phyloP scores from a whole-genome alignment of 1,140 invertebrate species.

The Platorchestia sp. region DNA sequence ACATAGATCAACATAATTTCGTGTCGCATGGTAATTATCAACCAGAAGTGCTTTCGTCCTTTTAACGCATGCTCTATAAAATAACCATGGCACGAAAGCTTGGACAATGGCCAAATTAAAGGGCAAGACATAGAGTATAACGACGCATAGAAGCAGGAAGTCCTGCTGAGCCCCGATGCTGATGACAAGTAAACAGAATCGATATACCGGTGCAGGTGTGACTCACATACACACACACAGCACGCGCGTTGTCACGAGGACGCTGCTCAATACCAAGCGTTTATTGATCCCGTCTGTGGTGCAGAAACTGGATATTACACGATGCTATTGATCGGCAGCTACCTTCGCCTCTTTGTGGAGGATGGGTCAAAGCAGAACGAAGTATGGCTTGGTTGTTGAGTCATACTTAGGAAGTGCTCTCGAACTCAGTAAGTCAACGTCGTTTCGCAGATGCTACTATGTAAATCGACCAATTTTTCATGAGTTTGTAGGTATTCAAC shows the following conservation, averaged over 20 bases:
- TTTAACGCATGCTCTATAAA: background rate
- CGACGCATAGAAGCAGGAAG: background rate
- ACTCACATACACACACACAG: background rate
- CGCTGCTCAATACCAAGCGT: background rate
- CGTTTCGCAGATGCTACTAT: too few relatives aligned
- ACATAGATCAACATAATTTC: background rate
- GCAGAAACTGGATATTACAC: background rate
- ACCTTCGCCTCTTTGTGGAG: background rate
- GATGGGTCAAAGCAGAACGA: background rate
- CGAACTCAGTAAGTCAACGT: background rate
- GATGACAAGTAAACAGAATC: background rate
- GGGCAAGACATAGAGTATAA: background rate
- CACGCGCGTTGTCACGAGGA: background rate
- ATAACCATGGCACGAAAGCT: background rate
- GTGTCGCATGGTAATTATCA: background rate
- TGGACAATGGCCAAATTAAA: background rate
- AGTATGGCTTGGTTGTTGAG: background rate
- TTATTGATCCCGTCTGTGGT: background rate
- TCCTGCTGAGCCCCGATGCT: background rate
- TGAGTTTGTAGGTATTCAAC: background rate
- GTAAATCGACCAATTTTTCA: too few relatives aligned
- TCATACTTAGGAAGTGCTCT: background rate
- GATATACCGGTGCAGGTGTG: background rate
- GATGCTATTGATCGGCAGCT: background rate
- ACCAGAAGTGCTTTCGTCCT: background rate